Conservation (phyloP, 2,113 vertebrate genomes). For the Cygnus atratus region DNA sequence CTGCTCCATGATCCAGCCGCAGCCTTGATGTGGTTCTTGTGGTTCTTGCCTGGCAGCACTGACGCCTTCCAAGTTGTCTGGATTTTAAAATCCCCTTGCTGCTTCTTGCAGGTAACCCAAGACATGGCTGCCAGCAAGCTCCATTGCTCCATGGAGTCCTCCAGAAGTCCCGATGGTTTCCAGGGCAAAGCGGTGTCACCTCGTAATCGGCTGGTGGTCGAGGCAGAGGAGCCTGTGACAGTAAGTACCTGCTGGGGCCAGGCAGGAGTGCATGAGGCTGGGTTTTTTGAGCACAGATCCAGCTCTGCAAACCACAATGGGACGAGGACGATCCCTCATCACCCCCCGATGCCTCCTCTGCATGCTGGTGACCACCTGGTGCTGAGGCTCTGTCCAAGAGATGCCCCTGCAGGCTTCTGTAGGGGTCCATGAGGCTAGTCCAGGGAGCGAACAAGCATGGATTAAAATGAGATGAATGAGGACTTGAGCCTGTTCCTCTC, state of each 20-base stretch:
- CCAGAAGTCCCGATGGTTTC: conserved; percentile 33
- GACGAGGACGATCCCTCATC: neutral
- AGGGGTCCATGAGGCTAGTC: neutral
- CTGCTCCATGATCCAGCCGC: neutral
- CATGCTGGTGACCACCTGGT: neutral
- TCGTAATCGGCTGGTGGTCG: conserved; percentile 39
- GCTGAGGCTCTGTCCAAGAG: neutral
- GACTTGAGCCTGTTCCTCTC: neutral
- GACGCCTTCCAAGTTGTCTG: neutral
- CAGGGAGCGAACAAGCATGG: neutral
- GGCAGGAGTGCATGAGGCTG: neutral
- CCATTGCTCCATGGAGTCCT: neutral
- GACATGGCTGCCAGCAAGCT: conserved; percentile 56
- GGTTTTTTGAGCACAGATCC: neutral
- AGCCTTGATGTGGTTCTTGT: neutral
- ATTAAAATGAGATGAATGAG: neutral
- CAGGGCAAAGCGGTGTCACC: conserved; percentile 63
- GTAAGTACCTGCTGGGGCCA: conserved; percentile 46
- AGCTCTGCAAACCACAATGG: neutral
- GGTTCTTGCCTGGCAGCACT: neutral
- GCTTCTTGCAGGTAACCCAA: conserved; percentile 55
- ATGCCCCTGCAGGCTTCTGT: neutral
- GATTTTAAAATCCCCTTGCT: neutral
- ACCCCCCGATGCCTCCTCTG: neutral
- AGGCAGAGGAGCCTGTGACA: conserved; percentile 35